Evolutionary conservation across 2,888 invertebrate species (phyloP), one percentile per base, ranked within the genome.

Genomic region (Nomada flava): DNA sequence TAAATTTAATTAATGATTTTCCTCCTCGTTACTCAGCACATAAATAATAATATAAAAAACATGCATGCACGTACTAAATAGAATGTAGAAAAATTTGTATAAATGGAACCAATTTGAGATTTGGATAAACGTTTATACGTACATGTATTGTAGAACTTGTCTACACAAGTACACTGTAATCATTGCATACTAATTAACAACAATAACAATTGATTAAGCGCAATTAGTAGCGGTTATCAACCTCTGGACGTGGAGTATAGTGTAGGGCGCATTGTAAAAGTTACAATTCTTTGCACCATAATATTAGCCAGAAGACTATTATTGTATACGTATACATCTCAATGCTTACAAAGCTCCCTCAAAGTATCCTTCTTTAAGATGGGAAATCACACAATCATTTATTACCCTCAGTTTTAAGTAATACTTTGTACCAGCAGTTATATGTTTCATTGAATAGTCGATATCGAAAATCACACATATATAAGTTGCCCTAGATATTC

Each of bases 51-150:
- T 69, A 70, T 76, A 72, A 78, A 78, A 83, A 67, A 82, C 78
- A 82, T 76, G 78, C 83, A 84, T 84, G 83, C 83, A 84, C 65
- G 76, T 84, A 78, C 82, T 78, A 84, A 76, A 53, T 52, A 79
- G 64, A 79, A 78, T 55, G 73, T 60, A 82, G 68, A 84, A 70
- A 73, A 59, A 82, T 76, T 72, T 75, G 29, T 76, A 78, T 69
- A 83, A 77, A 75, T 69, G 60, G 67, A 82, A 81, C 75, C 83
- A 75, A 81, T 81, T 81, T 26, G 52, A 78, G 82, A 82, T 77
- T 71, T 76, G 71, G 77, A 74, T 71, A 77, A 79, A 76, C 78
- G 59, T 84, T 80, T 62, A 84, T 84, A 84, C 83, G 83, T 84
- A 84, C 83, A 84, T 84, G 82, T 84, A 73, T 69, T 55, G 83